phyloP scores from a whole-genome alignment of 2,113 vertebrate genomes.

The Thunnus maccoyii region DNA sequence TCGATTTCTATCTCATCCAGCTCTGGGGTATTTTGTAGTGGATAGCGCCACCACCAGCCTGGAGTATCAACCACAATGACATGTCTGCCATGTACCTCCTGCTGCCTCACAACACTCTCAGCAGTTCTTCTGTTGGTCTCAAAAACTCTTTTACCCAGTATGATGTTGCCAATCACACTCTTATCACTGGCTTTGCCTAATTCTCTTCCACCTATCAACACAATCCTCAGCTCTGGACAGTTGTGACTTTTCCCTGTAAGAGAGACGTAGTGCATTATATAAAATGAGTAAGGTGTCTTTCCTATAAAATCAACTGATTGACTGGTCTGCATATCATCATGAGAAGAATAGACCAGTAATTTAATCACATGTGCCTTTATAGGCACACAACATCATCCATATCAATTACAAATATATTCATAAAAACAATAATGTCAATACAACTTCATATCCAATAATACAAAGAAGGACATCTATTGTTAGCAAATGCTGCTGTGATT shows the following conservation, averaged over 20 bases:
- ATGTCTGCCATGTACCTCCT: constrained; percentile 9
- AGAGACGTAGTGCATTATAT: background rate
- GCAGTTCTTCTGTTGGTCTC: constrained; percentile 29
- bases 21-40: constrained; percentile 32
- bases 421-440: too few species aligned
- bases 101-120: constrained; percentile 14
- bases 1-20: constrained; percentile 47
- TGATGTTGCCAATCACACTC: constrained; percentile 24
- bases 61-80: constrained; percentile 53
- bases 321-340: background rate
- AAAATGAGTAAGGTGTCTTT: too few species aligned
- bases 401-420: too few species aligned
- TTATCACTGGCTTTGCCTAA: background rate
- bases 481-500: too few species aligned
- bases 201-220: constrained; percentile 38
- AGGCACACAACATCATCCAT: too few species aligned
- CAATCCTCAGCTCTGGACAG: constrained; percentile 16
- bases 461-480: too few species aligned
- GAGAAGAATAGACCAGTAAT: background rate
- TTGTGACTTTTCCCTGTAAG: background rate
- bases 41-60: constrained; percentile 57
- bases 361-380: background rate
- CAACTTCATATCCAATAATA: too few species aligned
- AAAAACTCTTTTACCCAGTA: constrained; percentile 27
- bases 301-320: background rate